These are phyloP conservation scores for Drosophila acutilabella DNA, from an alignment of 2,888 invertebrate species.

Conservation along the genomic window DNA sequence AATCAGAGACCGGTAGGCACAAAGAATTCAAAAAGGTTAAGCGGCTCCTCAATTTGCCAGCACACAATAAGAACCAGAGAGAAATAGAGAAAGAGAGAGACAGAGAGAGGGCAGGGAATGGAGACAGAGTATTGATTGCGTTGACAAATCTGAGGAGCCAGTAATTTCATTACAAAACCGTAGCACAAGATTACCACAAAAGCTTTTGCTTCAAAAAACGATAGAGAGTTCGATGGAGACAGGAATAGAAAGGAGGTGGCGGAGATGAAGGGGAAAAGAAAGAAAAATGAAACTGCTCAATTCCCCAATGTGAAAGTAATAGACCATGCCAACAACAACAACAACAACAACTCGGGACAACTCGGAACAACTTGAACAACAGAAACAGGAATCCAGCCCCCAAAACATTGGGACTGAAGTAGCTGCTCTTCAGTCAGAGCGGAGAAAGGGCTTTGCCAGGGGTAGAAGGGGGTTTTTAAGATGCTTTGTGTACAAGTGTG, in stretches of 20 bases:
- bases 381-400: conserved; percentile 28
- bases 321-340: conserved; percentile 43
- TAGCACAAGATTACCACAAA: conserved; percentile 63
- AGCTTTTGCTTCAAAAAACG: conserved; percentile 41
- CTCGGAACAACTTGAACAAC: conserved; percentile 18
- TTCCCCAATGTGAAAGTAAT: conserved; percentile 72
- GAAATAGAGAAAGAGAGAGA: background rate
- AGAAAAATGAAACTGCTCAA: conserved; percentile 37
- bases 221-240: conserved; percentile 1
- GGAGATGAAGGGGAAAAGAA: background rate
- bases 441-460: background rate
- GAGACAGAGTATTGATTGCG: conserved; percentile 67
- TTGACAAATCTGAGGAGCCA: conserved; percentile 70
- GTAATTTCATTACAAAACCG: conserved; percentile 74
- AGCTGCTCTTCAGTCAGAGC: conserved; percentile 24
- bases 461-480: conserved; percentile 42
- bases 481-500: conserved; percentile 51
- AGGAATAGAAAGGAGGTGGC: background rate
- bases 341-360: too few relatives aligned
- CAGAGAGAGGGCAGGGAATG: conserved; percentile 5
- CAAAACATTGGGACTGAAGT: conserved; percentile 33
- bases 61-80: conserved; percentile 8
- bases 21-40: conserved; percentile 40
- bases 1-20: conserved; percentile 30
- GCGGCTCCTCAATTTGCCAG: conserved; percentile 43